Conservation (phyloP, 53 echinoderm and acorn worm genomes). For the Hippasteria phrygiana region DNA sequence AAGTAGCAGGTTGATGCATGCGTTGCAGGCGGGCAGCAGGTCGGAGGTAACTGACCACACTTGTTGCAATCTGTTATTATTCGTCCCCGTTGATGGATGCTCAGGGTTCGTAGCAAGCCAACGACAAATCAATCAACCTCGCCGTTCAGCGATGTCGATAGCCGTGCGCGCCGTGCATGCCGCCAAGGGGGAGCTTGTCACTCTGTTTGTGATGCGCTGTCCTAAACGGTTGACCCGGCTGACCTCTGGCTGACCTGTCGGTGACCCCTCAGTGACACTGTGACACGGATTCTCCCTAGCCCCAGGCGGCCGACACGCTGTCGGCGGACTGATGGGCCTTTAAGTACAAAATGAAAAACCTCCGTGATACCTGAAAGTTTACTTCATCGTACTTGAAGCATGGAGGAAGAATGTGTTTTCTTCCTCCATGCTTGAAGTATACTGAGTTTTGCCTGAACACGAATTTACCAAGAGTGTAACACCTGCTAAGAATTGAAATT, state of each 20-base stretch:
- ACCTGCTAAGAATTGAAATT: too few species aligned
- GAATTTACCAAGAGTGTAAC: too few species aligned
- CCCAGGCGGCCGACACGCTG: conserved; percentile 46
- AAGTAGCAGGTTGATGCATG: neutral
- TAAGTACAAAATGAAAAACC: neutral
- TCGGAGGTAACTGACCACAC: conserved; percentile 18
- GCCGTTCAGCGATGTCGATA: conserved; percentile 2
- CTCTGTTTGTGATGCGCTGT: neutral
- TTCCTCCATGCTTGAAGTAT: too few species aligned
- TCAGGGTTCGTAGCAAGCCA: neutral
- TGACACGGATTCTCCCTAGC: conserved; percentile 37
- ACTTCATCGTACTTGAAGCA: too few species aligned
- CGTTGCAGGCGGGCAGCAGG: neutral
- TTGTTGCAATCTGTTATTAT: conserved; percentile 41
- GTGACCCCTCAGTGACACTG: conserved; percentile 24
- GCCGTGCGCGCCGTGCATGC: neutral
- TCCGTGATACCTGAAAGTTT: too few species aligned
- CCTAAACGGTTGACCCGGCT: conserved; percentile 27
- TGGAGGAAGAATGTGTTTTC: too few species aligned
- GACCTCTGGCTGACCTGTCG: conserved; percentile 25
- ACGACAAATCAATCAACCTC: conserved; percentile 17
- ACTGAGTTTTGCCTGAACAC: too few species aligned
- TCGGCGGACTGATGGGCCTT: conserved; percentile 37
- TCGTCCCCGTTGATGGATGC: conserved; percentile 12
- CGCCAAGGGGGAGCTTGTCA: conserved; percentile 34